Percentiles rank a stretch among this genome's conserved stretches.
Conservation (phyloP, 2,113 vertebrate genomes). For the Carettochelys insculpta region DNA sequence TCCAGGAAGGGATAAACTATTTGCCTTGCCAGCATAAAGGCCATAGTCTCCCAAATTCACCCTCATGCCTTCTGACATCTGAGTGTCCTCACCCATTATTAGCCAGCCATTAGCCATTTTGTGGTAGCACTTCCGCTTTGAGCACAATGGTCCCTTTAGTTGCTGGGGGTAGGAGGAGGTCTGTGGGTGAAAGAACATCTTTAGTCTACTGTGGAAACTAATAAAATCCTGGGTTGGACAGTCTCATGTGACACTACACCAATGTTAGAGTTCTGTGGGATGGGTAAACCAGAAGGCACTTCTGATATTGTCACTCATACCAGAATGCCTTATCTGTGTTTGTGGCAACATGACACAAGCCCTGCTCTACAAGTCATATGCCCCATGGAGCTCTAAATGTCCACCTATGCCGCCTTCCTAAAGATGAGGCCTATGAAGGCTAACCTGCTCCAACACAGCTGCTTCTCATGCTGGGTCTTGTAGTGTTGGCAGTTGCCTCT, state of each 20-base stretch:
- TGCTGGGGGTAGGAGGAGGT: background rate
- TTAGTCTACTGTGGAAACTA: background rate
- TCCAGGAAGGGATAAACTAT: background rate
- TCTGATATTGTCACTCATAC: background rate
- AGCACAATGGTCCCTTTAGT: background rate
- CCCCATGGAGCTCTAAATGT: background rate
- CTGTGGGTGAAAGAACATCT: background rate
- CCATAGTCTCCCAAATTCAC: too few species aligned
- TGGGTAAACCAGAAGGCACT: too few species aligned
- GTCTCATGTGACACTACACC: background rate
- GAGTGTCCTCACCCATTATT: too few species aligned
- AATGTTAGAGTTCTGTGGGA: too few species aligned
- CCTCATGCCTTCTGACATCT: too few species aligned
- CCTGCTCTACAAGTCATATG: background rate
- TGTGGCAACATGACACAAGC: background rate
- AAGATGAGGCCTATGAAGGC: background rate
- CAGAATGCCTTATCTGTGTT: background rate
- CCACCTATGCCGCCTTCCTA: background rate
- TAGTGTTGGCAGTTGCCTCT: background rate
- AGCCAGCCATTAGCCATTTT: background rate
- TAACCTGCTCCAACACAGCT: background rate
- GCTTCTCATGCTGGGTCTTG: background rate
- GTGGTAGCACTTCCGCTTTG: background rate
- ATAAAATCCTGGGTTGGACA: background rate
- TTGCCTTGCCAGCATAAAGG: too few species aligned